Evolutionary conservation across 1,140 invertebrate species (phyloP).

Genomic region (Medauroidea extradentata): DNA sequence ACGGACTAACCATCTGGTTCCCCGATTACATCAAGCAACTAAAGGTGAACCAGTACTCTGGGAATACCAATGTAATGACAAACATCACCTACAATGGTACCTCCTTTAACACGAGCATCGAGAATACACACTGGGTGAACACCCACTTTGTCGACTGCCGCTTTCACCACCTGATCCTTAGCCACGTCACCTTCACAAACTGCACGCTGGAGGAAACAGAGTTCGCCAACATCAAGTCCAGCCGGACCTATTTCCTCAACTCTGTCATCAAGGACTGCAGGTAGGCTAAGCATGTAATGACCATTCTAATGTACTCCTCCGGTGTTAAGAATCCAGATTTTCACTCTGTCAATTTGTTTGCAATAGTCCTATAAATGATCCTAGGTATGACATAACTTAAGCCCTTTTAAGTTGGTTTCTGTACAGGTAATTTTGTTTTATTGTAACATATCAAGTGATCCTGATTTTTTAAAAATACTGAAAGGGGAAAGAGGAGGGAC

Average conservation of each 20-base stretch:
- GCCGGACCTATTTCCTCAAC: slow-evolving; percentile 45
- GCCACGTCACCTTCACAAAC: slow-evolving; percentile 45
- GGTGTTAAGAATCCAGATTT: no score
- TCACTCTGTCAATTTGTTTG: no score
- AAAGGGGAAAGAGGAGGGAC: no score
- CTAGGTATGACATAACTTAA: no score
- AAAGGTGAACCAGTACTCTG: neutral
- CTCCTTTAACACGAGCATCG: slow-evolving; percentile 43
- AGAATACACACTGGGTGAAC: slow-evolving; percentile 46
- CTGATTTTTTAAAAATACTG: no score
- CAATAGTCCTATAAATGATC: no score
- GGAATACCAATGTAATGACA: slow-evolving; percentile 24
- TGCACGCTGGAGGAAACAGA: slow-evolving; percentile 44
- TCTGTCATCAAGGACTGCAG: slow-evolving; percentile 39
- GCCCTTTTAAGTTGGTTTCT: no score
- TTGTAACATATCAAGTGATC: no score
- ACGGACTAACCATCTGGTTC: slow-evolving; percentile 53
- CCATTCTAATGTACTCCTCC: no score
- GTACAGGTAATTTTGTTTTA: no score
- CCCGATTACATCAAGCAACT: slow-evolving; percentile 49
- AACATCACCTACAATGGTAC: slow-evolving; percentile 28
- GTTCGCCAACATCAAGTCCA: slow-evolving; percentile 46
- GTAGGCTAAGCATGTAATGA: no score
- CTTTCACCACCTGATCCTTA: slow-evolving; percentile 47
- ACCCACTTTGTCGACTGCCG: slow-evolving; percentile 43